These are phyloP conservation scores for Aleiodes leptofemur DNA, from an alignment of 2,888 invertebrate genomes.

Conservation along the genomic window DNA sequence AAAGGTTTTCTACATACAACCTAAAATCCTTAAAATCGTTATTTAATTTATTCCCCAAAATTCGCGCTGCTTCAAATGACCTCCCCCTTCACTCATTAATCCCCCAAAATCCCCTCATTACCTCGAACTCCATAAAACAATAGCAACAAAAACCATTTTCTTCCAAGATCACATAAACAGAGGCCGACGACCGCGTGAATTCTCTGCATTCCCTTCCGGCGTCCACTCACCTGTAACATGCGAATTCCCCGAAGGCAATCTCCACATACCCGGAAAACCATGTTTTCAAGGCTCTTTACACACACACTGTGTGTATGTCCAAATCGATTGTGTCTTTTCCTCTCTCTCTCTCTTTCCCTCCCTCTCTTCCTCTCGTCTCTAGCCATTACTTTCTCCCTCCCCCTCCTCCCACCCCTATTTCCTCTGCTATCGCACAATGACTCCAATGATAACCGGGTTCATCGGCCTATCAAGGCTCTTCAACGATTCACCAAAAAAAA, in stretches of 20 bases:
- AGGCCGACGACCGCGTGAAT: constrained; percentile 35
- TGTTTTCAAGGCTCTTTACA: constrained; percentile 32
- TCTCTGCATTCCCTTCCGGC: constrained; percentile 33
- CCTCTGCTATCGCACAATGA: constrained; percentile 39
- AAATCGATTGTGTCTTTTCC: constrained; percentile 6
- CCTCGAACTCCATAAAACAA: too few relatives aligned
- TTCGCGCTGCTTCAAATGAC: too few relatives aligned
- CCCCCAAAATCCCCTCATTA: too few relatives aligned
- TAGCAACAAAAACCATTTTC: too few relatives aligned
- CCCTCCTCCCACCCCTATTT: neutral
- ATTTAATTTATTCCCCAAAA: too few relatives aligned
- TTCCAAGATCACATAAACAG: neutral
- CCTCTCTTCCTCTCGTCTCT: neutral
- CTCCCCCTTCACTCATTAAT: too few relatives aligned
- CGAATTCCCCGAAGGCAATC: constrained; percentile 15
- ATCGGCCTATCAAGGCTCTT: constrained; percentile 37
- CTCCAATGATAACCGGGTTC: constrained; percentile 33
- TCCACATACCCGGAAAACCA: constrained; percentile 33
- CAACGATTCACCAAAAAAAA: constrained; percentile 14
- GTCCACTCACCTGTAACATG: constrained; percentile 37
- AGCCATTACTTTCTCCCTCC: constrained; percentile 1
- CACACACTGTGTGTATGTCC: neutral
- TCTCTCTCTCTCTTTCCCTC: neutral
- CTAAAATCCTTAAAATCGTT: too few relatives aligned
- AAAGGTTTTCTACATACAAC: too few relatives aligned